Percentiles rank a stretch among this genome's conserved stretches.
Evolutionary conservation across 2,113 vertebrate genomes (phyloP).

Genomic region (Larimichthys crocea): DNA sequence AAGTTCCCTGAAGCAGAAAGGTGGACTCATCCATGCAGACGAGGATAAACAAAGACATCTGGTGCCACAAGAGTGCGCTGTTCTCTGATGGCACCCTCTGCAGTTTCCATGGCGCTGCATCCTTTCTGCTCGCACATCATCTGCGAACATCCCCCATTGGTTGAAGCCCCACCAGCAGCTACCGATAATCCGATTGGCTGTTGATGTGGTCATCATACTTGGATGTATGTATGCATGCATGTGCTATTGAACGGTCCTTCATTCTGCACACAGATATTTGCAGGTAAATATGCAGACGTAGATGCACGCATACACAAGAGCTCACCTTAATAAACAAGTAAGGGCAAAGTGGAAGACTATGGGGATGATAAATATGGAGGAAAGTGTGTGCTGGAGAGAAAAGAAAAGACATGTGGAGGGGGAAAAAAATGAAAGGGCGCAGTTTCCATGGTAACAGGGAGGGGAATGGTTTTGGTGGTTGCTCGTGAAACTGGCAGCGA

Average conservation of each 20-base stretch:
- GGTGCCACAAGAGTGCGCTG: slow-evolving; percentile 65
- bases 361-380: neutral
- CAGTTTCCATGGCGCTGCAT: slow-evolving; percentile 74
- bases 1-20: neutral
- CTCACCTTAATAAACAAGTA: neutral
- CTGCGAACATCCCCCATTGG: slow-evolving; percentile 59
- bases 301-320: neutral
- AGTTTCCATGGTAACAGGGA: slow-evolving; percentile 79
- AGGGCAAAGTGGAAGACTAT: neutral
- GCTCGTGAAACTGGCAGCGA: slow-evolving; percentile 31
- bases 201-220: slow-evolving; percentile 80
- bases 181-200: slow-evolving; percentile 73
- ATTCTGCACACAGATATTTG: slow-evolving; percentile 15
- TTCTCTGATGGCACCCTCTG: slow-evolving; percentile 31
- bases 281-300: neutral
- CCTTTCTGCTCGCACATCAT: slow-evolving; percentile 58
- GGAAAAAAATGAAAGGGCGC: slow-evolving; percentile 37
- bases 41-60: slow-evolving; percentile 10
- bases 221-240: slow-evolving; percentile 15
- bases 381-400: neutral
- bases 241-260: slow-evolving; percentile 18
- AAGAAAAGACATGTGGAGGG: neutral
- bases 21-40: slow-evolving; percentile 9
- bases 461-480: slow-evolving; percentile 42
- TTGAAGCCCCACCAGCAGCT: slow-evolving; percentile 42